phyloP scores from a whole-genome alignment of 2,113 vertebrate genomes.

The Thalassoma bifasciatum region DNA sequence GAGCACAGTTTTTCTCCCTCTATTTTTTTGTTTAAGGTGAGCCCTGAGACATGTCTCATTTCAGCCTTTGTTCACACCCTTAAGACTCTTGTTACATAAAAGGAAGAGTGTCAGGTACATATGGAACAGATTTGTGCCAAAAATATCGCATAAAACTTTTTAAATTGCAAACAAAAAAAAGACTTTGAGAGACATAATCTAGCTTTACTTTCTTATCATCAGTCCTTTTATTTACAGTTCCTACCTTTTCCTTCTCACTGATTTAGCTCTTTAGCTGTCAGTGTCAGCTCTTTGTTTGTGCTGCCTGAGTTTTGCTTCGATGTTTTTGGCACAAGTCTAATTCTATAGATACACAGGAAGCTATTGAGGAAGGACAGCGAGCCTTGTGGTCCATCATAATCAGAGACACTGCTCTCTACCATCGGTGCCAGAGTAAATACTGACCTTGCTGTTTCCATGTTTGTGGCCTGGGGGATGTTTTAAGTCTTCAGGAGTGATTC shows the following conservation, averaged over 20 bases:
- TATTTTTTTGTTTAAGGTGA: conserved; percentile 74
- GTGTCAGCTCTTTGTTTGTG: too few species aligned
- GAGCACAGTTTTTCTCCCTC: conserved; percentile 55
- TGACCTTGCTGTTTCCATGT: conserved; percentile 73
- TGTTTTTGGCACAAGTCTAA: too few species aligned
- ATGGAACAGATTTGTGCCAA: too few species aligned
- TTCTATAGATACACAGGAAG: conserved; percentile 72
- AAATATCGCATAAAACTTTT: too few species aligned
- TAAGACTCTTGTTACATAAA: conserved; percentile 74
- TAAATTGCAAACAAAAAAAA: too few species aligned
- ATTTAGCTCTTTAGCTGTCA: too few species aligned
- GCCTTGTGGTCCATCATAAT: conserved; percentile 64
- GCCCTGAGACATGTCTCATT: conserved; percentile 68
- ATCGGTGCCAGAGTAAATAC: conserved; percentile 59
- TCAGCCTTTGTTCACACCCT: conserved; percentile 66
- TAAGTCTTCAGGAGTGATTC: conserved; percentile 46
- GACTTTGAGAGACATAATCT: too few species aligned
- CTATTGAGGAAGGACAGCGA: conserved; percentile 62
- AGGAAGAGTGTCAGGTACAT: conserved; percentile 79
- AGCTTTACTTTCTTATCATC: too few species aligned
- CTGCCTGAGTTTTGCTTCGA: too few species aligned
- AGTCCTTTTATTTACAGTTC: too few species aligned
- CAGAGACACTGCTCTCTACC: conserved; percentile 69
- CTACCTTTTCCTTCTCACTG: too few species aligned
- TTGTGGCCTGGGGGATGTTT: conserved; percentile 36